Base-by-base conservation (phyloP, 2,888 invertebrate species). In the Sarcophaga caerulescens region DNA sequence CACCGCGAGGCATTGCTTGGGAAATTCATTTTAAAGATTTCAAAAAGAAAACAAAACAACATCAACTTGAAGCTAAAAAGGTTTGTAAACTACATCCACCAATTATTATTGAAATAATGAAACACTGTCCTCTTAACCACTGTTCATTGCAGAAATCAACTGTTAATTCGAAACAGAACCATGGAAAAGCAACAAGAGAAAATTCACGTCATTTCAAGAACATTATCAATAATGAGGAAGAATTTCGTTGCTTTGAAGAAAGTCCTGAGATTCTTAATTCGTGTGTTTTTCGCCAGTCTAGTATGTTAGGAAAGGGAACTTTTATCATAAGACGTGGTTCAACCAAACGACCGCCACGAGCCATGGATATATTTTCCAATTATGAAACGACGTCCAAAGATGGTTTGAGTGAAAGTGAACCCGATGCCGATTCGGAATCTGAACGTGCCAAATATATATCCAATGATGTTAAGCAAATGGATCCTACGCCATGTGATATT, bases 1-100 rank as follows among this genome's bases (percentile, higher is more conserved):
- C 92, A n/a, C 75, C 95, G 94, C 94, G 95, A 59, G 97, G 97
- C 91, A 97, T 97, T 89, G 97, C 97, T 87, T 97, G 97, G 97
- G 97, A 97, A 94, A 97, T 97, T 87, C 96, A 97, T 87, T 94
- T 97, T 89, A 96, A 96, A 91, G 95, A 95, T 73, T 87, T 80
- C 60, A 88, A 88, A 80, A 87, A 84, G 84, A 87, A 86, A 76
- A 83, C 84, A 8, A 87, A 85, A 70, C 81, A 63, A 52, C 84
- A 87, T 44, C 84, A 87, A 21, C 68, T 45, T 44, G 74, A 84
- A 68, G 70, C 63, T 5, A 47, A 45, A 44, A 84, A 87, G 81
- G 87, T 84, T 57, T 12, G 85, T 75, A 0, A 17, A 57, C 17
- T 17, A 57, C 10, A 57, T 4, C 35, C 35, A 35, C 35, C 35